phyloP scores from a whole-genome alignment of 2,113 vertebrate genomes.

The Mormyrus iriodes region DNA sequence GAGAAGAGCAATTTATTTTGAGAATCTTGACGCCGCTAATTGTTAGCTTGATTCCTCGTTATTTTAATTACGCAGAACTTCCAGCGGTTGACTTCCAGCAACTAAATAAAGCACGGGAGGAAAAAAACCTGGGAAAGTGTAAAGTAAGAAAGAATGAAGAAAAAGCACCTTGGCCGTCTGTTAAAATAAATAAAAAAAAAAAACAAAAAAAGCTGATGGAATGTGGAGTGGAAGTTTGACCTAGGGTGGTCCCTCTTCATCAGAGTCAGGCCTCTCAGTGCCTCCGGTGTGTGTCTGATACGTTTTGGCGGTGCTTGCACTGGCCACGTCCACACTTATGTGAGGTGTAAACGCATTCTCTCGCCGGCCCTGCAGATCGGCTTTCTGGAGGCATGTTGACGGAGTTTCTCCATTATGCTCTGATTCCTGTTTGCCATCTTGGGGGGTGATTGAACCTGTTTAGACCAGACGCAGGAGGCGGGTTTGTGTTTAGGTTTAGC shows the following conservation, averaged over 20 bases:
- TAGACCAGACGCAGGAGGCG: not conserved
- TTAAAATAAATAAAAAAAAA: not conserved
- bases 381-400: not conserved
- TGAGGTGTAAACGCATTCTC: not conserved
- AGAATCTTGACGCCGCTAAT: slow-evolving; percentile 48
- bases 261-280: not conserved
- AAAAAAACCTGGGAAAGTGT: slow-evolving; percentile 36
- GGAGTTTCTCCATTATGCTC: not conserved
- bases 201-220: not conserved
- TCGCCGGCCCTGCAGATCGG: not conserved
- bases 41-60: slow-evolving; percentile 51
- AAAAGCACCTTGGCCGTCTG: not conserved
- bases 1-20: slow-evolving; percentile 54
- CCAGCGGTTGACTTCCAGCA: slow-evolving; percentile 45
- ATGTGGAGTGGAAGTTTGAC: slow-evolving; percentile 8
- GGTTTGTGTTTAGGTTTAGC: not conserved
- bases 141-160: slow-evolving; percentile 31
- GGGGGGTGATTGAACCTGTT: not conserved
- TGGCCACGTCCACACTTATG: not conserved
- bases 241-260: not conserved
- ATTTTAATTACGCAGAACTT: slow-evolving; percentile 55
- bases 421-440: not conserved
- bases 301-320: not conserved
- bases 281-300: not conserved
- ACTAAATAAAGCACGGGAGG: slow-evolving; percentile 50